Base-by-base conservation (phyloP, 2,113 vertebrate species). In the Ranitomeya imitator region DNA sequence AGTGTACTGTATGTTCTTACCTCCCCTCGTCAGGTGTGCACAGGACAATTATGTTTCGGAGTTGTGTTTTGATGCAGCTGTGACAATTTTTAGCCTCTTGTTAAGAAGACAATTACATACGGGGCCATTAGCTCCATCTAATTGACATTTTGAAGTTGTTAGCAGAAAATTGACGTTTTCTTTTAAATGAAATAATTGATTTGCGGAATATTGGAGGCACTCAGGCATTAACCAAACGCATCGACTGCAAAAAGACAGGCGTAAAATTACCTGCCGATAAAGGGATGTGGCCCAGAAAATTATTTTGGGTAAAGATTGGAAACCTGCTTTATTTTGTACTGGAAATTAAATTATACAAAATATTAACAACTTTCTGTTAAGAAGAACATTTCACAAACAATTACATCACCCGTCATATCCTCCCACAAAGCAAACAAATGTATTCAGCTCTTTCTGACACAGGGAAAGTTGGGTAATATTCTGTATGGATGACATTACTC, bases 181-280 rank as follows among this genome's bases (percentile, higher is more conserved):
- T 80, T 80, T 54, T 57, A 60, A 80, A 80, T 80, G 21, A 59
- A 80, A 60, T 80, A 57, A 80, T 80, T 80, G 52, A 59, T 80
- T 80, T 80, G 23, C 13, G 18, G 57, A 59, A 60, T 80, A 80
- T 60, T 80, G 55, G 57, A 80, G 26, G 79, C 79, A 60, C 57
- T 57, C 57, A 80, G 55, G 23, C 52, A 31, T 26, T 80, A 7
- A 18, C 9, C 79, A 10, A 31, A 15, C 0, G 52, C 23, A 59
- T 16, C 18, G 2, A 57, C 45, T 13, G 77, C 18, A 14, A 23
- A 23, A 80, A 80, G 54, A 80, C 54, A 51, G 73, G 73, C 73
- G 51, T 18, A 10, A 76, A 45, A 76, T 76, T 19, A 52, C 45
- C 51, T 52, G 19, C 18, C 19, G 3, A 3, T 14, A 37, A 73